Conservation (phyloP, 2,797 vertebrate genomes). For the Melanotaenia nigrans region DNA sequence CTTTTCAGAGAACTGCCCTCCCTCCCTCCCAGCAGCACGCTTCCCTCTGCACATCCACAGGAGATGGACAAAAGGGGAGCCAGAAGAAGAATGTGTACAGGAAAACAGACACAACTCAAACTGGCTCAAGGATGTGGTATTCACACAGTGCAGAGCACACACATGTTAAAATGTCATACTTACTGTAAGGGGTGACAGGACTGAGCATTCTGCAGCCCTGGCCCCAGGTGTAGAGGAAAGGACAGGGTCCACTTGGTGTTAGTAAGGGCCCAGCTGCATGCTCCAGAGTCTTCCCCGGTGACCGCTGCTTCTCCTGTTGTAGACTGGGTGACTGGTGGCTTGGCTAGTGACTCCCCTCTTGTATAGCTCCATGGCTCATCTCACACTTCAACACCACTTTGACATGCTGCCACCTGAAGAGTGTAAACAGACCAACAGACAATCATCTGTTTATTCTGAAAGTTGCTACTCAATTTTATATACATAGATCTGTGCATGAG, state of each 20-base stretch:
- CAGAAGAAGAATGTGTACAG: slow-evolving; percentile 32
- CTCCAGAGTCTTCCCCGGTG: slow-evolving; percentile 47
- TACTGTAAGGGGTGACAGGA: slow-evolving; percentile 81
- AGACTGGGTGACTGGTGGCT: slow-evolving; percentile 35
- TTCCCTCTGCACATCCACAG: slow-evolving; percentile 50
- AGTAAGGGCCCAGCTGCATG: slow-evolving; percentile 67
- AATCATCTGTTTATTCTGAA: background rate
- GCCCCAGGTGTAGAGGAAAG: slow-evolving; percentile 66
- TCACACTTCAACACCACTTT: slow-evolving; percentile 54
- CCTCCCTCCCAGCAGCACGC: slow-evolving; percentile 10
- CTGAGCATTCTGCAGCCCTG: slow-evolving; percentile 82
- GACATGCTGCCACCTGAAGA: slow-evolving; percentile 64
- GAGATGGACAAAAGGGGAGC: slow-evolving; percentile 61
- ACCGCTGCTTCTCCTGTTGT: slow-evolving; percentile 48
- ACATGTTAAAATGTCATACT: slow-evolving; percentile 36
- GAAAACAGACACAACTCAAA: slow-evolving; percentile 36
- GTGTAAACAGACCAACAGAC: slow-evolving; percentile 25
- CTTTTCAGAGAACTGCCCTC: slow-evolving; percentile 46
- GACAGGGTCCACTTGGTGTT: slow-evolving; percentile 70
- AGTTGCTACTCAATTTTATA: background rate
- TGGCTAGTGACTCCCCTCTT: slow-evolving; percentile 58
- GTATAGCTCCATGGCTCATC: slow-evolving; percentile 71
- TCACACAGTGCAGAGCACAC: background rate
- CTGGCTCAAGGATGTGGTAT: background rate
- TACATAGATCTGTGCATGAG: background rate